Conservation (phyloP, 1,140 invertebrate species). For the Zophobas morio region DNA sequence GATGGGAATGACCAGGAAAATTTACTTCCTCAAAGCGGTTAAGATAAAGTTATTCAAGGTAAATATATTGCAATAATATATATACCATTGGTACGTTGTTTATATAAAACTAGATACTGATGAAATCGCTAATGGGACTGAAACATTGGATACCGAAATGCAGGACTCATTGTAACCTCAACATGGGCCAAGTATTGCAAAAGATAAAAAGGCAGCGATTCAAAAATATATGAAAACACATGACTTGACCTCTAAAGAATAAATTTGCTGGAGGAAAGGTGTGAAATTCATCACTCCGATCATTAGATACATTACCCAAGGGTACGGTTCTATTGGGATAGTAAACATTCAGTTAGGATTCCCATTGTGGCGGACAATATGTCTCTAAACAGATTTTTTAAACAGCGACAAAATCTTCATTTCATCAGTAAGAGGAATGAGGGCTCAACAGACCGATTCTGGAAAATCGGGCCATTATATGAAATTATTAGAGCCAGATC, state of each 20-base stretch:
- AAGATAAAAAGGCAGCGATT: no score
- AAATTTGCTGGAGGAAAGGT: neutral
- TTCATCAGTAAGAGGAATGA: neutral
- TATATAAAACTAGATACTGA: no score
- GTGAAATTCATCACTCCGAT: neutral
- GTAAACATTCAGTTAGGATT: neutral
- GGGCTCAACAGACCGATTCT: neutral
- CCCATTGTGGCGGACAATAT: neutral
- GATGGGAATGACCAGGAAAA: no score
- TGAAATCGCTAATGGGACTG: no score
- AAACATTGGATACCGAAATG: no score
- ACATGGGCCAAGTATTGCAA: no score
- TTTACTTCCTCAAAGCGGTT: no score
- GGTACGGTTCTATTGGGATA: conserved; percentile 23
- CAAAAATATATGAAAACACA: neutral
- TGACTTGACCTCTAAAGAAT: neutral
- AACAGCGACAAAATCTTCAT: neutral
- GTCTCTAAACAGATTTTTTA: neutral
- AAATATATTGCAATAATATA: no score
- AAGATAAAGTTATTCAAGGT: no score
- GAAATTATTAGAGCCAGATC: neutral
- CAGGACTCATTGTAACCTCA: no score
- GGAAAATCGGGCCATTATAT: neutral
- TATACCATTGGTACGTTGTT: no score
- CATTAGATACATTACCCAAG: conserved; percentile 17